Conservation (phyloP, 1,140 invertebrate genomes). For the Nixonia krombeini region DNA sequence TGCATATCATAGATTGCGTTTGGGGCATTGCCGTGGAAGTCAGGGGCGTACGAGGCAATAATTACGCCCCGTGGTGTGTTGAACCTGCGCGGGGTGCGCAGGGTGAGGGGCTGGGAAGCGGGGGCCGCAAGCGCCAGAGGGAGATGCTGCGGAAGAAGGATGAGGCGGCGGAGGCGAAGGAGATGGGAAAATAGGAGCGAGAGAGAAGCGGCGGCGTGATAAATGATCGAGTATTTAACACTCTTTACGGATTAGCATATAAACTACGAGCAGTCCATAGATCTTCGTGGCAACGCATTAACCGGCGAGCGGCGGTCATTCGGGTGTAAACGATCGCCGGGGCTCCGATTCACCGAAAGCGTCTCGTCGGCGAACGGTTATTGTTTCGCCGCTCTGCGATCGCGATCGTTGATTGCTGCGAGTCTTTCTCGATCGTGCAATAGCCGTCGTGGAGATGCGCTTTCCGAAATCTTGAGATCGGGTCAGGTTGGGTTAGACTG, state of each 20-base stretch:
- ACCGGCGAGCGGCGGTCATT: constrained; percentile 60
- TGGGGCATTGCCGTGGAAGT: constrained; percentile 15
- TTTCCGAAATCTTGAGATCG: not conserved
- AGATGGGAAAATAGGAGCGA: constrained; percentile 10
- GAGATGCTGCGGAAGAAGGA: constrained; percentile 22
- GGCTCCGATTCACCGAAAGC: constrained; percentile 27
- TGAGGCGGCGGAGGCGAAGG: constrained; percentile 1
- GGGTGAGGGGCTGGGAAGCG: not conserved
- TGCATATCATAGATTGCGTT: too few species aligned
- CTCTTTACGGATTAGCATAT: constrained; percentile 74
- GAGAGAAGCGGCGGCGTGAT: constrained; percentile 58
- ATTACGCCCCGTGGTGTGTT: constrained; percentile 41
- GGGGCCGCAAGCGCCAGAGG: constrained; percentile 21
- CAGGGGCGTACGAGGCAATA: constrained; percentile 44
- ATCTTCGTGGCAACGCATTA: constrained; percentile 71
- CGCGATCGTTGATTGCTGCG: too few species aligned
- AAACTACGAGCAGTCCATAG: constrained; percentile 73
- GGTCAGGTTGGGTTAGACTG: not conserved
- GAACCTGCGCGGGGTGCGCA: not conserved
- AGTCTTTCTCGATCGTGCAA: too few species aligned
- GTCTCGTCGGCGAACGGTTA: constrained; percentile 15
- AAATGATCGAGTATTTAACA: constrained; percentile 74
- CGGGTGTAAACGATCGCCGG: constrained; percentile 55
- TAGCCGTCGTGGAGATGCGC: not conserved
- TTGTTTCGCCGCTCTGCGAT: too few species aligned